Percentiles rank a stretch among this genome's conserved stretches.
Evolutionary conservation across 2,888 invertebrate genomes (phyloP).

Genomic region (Aphidoletes aphidimyza): DNA sequence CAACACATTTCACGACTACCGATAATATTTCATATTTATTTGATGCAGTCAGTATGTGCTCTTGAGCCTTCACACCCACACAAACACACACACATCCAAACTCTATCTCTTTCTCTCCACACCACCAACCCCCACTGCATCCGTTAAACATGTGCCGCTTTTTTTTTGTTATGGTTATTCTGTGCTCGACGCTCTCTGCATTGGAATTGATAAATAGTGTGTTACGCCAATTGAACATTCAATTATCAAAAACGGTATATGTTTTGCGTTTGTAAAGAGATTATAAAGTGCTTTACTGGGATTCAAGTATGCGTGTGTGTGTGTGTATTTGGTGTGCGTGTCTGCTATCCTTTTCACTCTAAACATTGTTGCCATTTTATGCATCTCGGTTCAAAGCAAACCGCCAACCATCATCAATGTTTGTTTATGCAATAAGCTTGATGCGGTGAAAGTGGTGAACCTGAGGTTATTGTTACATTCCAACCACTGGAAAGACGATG

Average conservation of each 20-base stretch:
- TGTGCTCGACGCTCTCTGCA: background rate
- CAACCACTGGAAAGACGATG: background rate
- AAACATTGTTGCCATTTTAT: background rate
- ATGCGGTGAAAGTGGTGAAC: slow-evolving; percentile 17
- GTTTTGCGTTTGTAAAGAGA: background rate
- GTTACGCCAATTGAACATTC: slow-evolving; percentile 40
- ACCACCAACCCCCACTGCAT: background rate
- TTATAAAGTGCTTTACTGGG: slow-evolving; percentile 26
- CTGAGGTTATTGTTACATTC: slow-evolving; percentile 22
- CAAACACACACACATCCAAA: too few relatives aligned
- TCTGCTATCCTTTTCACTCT: background rate
- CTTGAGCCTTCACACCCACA: too few relatives aligned
- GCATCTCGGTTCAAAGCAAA: background rate
- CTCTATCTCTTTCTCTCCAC: too few relatives aligned
- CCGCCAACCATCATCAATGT: background rate
- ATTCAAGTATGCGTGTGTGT: slow-evolving; percentile 8
- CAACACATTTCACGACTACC: background rate
- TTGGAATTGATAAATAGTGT: slow-evolving; percentile 38
- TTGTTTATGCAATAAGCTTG: slow-evolving; percentile 27
- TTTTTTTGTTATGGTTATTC: background rate
- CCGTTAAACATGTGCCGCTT: background rate
- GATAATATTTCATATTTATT: background rate
- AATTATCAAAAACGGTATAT: slow-evolving; percentile 24
- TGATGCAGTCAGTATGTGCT: background rate
- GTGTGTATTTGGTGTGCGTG: too few relatives aligned